Percentiles rank a stretch among this genome's conserved stretches.
Conservation (phyloP, 2,797 vertebrate genomes). For the Bufotes viridis region DNA sequence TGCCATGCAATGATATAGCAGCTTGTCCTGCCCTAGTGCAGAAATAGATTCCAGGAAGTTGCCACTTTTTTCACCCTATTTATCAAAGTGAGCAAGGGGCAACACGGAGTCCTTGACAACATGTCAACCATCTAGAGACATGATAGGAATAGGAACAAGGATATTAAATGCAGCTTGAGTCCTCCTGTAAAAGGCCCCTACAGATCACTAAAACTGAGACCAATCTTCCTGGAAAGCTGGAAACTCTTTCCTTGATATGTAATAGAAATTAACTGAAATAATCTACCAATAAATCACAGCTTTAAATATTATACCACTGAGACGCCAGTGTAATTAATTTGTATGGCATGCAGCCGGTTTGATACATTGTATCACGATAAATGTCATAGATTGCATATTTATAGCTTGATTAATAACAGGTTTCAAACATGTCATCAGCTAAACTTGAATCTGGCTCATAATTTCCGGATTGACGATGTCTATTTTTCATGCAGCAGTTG, state of each 20-base stretch:
- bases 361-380: conserved; percentile 74
- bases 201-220: background rate
- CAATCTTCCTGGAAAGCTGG: background rate
- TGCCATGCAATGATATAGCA: no score
- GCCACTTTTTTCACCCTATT: no score
- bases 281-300: conserved; percentile 41
- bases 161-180: background rate
- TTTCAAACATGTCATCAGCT: conserved; percentile 72
- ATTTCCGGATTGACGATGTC: conserved; percentile 75
- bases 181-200: background rate
- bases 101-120: background rate
- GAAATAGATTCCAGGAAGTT: no score
- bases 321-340: conserved; percentile 43
- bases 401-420: conserved; percentile 75
- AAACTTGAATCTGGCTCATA: conserved; percentile 74
- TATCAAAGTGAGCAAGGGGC: no score
- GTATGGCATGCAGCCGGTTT: conserved; percentile 66
- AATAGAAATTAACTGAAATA: conserved; percentile 35
- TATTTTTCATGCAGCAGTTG: conserved; percentile 82
- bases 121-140: background rate
- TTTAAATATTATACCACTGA: conserved; percentile 36
- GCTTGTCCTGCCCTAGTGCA: no score
- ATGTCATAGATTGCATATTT: conserved; percentile 78
- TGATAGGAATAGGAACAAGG: background rate
- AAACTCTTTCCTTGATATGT: conserved; percentile 5